Evolutionary conservation across 2,797 vertebrate species (phyloP).

Genomic region (Mus minutoides): DNA sequence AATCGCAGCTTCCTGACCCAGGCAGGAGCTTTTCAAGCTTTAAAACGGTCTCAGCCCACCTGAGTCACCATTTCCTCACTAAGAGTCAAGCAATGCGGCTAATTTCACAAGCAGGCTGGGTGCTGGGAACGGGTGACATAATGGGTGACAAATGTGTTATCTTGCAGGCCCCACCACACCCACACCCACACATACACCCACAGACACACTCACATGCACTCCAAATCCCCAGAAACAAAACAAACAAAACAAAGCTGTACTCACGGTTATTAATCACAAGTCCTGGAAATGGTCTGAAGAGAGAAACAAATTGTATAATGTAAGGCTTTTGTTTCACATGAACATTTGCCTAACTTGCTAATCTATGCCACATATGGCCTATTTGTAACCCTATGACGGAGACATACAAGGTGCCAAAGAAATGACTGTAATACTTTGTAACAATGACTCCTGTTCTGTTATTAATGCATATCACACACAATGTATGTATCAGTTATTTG

Average conservation of each 20-base stretch:
- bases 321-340: neutral
- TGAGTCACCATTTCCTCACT: neutral
- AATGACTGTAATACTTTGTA: no score
- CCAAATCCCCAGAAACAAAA: neutral
- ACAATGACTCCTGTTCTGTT: neutral
- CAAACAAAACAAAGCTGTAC: slow-evolving; percentile 77
- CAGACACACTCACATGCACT: no score
- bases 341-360: slow-evolving; percentile 6
- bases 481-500: neutral
- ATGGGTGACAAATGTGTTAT: neutral
- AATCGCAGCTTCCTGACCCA: neutral
- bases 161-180: neutral
- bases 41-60: neutral
- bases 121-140: neutral
- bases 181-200: neutral
- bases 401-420: neutral
- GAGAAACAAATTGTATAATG: slow-evolving; percentile 44
- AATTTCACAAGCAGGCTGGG: neutral
- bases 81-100: neutral
- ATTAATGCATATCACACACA: no score
- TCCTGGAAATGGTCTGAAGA: slow-evolving; percentile 89
- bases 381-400: neutral
- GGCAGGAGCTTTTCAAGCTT: neutral
- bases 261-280: slow-evolving; percentile 89
- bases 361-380: neutral